Percentiles rank a stretch among this genome's conserved stretches.
Evolutionary conservation across 64 coral and sea anemone genomes (phyloP).

Genomic region (Dendronephthya gigantea): DNA sequence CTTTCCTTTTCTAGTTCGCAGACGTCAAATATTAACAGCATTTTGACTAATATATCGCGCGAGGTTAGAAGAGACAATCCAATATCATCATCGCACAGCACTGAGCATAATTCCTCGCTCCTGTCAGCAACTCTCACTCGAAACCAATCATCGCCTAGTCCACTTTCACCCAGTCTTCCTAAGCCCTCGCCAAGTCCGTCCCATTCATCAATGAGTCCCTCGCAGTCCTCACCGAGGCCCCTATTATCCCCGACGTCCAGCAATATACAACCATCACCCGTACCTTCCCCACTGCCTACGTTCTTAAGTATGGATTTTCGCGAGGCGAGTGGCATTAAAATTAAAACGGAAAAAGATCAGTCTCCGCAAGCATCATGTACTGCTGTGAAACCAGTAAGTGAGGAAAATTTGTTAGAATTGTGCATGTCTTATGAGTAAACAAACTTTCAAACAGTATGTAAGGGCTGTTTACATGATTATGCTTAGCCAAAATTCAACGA

Average conservation of each 20-base stretch:
- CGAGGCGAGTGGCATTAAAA: background rate
- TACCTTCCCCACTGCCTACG: background rate
- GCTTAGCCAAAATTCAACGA: too few species aligned
- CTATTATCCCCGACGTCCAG: background rate
- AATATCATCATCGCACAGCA: background rate
- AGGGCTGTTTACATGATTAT: too few species aligned
- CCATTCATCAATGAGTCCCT: background rate
- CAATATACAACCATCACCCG: background rate
- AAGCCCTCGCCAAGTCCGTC: background rate
- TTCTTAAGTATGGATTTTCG: background rate
- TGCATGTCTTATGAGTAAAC: too few species aligned
- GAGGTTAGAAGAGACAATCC: background rate
- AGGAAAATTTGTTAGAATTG: too few species aligned
- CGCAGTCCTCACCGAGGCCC: background rate
- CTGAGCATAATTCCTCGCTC: background rate
- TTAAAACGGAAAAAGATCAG: background rate
- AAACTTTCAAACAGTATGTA: too few species aligned
- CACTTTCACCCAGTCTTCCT: background rate
- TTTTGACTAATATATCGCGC: background rate
- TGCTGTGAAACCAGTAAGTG: background rate
- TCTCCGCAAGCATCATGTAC: background rate
- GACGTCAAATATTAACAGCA: background rate
- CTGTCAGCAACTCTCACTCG: background rate
- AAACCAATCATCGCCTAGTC: background rate
- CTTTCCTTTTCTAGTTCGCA: background rate